Evolutionary conservation across 2,113 vertebrate species (phyloP), one percentile per base, ranked within the genome.

Genomic region (Forbesichthys agassizii): DNA sequence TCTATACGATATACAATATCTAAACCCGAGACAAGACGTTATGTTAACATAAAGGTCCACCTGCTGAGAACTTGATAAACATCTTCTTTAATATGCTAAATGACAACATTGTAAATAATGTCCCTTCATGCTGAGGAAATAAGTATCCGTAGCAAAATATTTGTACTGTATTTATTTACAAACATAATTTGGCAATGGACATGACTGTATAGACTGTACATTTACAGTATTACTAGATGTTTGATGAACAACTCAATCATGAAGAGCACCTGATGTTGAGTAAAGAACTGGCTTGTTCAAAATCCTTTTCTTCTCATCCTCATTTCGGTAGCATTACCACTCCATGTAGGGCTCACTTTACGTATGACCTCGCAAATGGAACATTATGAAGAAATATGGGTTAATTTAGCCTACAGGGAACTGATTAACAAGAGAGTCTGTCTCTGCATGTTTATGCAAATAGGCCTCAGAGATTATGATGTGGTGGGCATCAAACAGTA

Each of bases 361-460:
- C 66, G 33, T 62, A 49, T 78, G 80, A 80, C 82, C 86, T 69
- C 55, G 74, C 65, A 83, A 86, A 87, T 84, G 71, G 81, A 68
- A 81, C 27, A 0, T 72, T 83, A 81, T 85, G 63, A 78, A 74
- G 75, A 79, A 11, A 68, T 73, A 82, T 69, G 73, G 66, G 69
- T 68, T 75, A 68, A 81, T 85, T 69, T 66, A 42, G 33, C 78
- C 74, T 33, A 0, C 33, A 18, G 67, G 70, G 77, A 75, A 70
- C 47, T 68, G 52, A 77, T 69, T 73, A 27, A 59, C 66, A 48
- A 48, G 49, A 4, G 10, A 27, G 42, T 48, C 65, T 59, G 48
- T 62, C 42, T 6, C 42, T 27, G 48, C 49, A 14, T 54, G 58
- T 13, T 1, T 61, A 55, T n/a, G 20, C 13, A 10, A 1, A 4